These are phyloP conservation scores for Forficula auricularia DNA, from an alignment of 1,140 invertebrate species.

Conservation along the genomic window DNA sequence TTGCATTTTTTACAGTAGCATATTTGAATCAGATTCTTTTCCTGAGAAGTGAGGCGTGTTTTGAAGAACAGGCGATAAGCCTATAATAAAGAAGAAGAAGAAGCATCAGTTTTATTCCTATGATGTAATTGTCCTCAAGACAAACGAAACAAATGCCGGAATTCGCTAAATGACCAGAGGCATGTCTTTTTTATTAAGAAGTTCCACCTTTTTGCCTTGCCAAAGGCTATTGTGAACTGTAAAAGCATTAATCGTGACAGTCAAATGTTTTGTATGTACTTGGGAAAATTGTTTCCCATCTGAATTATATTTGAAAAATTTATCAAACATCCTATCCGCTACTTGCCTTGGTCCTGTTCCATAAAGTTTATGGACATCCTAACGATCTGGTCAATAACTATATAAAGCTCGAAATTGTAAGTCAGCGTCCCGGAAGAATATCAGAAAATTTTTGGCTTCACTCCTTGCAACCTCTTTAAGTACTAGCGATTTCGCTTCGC, in stretches of 20 bases:
- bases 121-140: too few species aligned
- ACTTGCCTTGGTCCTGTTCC: constrained; percentile 77
- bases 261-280: constrained; percentile 96
- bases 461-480: constrained; percentile 85
- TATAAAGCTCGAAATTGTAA: constrained; percentile 96
- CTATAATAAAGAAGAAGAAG: too few species aligned
- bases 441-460: constrained; percentile 93
- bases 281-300: constrained; percentile 94
- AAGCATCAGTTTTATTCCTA: too few species aligned
- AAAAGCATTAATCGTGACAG: constrained; percentile 98
- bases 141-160: too few species aligned
- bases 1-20: too few species aligned
- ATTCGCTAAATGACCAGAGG: constrained; percentile 64
- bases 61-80: too few species aligned
- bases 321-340: constrained; percentile 94
- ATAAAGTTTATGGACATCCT: constrained; percentile 81
- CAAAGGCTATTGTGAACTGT: constrained; percentile 95
- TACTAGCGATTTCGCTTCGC: constrained; percentile 79
- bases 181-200: constrained; percentile 85
- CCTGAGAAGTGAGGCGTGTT: too few species aligned
- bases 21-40: too few species aligned
- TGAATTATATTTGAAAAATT: constrained; percentile 99
- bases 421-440: constrained; percentile 92
- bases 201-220: constrained; percentile 69
- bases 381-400: constrained; percentile 81